phyloP scores from a whole-genome alignment of 2,888 invertebrate species.

The Andricus curvator region DNA sequence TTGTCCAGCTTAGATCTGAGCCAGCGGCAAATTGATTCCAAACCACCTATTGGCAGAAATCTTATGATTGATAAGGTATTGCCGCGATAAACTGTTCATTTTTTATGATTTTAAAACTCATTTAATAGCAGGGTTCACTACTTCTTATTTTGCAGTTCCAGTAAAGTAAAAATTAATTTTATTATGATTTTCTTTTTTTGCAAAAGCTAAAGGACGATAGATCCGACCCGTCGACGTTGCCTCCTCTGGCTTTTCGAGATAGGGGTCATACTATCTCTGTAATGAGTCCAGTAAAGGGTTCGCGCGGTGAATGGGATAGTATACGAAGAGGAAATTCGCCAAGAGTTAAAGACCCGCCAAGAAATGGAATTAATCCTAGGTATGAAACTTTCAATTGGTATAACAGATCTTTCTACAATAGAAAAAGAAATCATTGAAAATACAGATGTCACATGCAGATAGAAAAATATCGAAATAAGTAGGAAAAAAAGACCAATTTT shows the following conservation, averaged over 20 bases:
- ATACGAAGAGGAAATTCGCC: slow-evolving; percentile 75
- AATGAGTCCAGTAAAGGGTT: slow-evolving; percentile 85
- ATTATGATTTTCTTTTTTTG: slow-evolving; percentile 24
- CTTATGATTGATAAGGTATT: slow-evolving; percentile 70
- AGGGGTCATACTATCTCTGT: slow-evolving; percentile 92
- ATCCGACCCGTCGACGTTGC: slow-evolving; percentile 75
- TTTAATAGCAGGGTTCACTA: neutral
- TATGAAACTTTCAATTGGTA: slow-evolving; percentile 56
- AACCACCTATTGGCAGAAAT: slow-evolving; percentile 74
- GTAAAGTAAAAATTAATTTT: neutral
- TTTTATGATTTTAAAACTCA: neutral
- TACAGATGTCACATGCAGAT: too few relatives aligned
- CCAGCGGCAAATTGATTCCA: slow-evolving; percentile 72
- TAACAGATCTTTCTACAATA: neutral
- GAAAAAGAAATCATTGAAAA: too few relatives aligned
- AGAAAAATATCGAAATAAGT: too few relatives aligned
- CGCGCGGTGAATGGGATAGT: slow-evolving; percentile 76
- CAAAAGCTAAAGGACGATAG: slow-evolving; percentile 71
- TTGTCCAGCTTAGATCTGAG: slow-evolving; percentile 74
- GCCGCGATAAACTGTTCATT: neutral
- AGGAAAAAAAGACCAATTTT: too few relatives aligned
- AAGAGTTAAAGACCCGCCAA: slow-evolving; percentile 79
- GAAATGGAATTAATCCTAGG: slow-evolving; percentile 91
- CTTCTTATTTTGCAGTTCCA: neutral
- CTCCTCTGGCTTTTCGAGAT: slow-evolving; percentile 79